Evolutionary conservation across 2,888 invertebrate species (phyloP).

Genomic region (Erannis defoliaria): DNA sequence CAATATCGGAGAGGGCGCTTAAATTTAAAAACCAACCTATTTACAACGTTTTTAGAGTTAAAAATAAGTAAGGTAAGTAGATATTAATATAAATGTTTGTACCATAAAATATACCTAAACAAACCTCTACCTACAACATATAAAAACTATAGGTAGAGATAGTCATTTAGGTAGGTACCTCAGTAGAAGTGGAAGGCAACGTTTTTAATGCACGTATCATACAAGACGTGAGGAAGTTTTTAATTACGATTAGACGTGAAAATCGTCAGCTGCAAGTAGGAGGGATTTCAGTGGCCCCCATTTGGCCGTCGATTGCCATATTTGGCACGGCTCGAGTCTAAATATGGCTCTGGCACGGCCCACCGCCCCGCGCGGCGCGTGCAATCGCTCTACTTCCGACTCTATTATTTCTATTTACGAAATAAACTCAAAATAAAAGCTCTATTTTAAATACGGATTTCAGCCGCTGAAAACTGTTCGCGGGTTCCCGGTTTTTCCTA

Average conservation of each 20-base stretch:
- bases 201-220: conserved; percentile 50
- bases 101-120: too few species aligned
- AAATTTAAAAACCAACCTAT: too few species aligned
- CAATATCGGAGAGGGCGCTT: too few species aligned
- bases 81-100: too few species aligned
- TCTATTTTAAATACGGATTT: conserved; percentile 84
- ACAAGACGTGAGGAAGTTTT: conserved; percentile 81
- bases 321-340: conserved; percentile 93
- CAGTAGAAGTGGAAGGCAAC: conserved; percentile 28
- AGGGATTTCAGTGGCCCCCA: conserved; percentile 93
- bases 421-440: conserved; percentile 86
- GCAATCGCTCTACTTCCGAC: conserved; percentile 79
- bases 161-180: conserved; percentile 10
- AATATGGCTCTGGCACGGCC: conserved; percentile 93
- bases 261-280: conserved; percentile 87
- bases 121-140: too few species aligned
- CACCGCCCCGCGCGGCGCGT: conserved; percentile 83
- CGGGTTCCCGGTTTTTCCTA: conserved; percentile 81
- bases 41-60: too few species aligned
- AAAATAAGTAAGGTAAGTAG: too few species aligned
- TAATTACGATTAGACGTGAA: conserved; percentile 83
- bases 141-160: too few species aligned
- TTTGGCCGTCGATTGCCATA: conserved; percentile 93
- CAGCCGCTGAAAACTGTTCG: conserved; percentile 81
- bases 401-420: conserved; percentile 87